Conservation (phyloP, 2,797 vertebrate genomes). For the Crypturellus tataupa region DNA sequence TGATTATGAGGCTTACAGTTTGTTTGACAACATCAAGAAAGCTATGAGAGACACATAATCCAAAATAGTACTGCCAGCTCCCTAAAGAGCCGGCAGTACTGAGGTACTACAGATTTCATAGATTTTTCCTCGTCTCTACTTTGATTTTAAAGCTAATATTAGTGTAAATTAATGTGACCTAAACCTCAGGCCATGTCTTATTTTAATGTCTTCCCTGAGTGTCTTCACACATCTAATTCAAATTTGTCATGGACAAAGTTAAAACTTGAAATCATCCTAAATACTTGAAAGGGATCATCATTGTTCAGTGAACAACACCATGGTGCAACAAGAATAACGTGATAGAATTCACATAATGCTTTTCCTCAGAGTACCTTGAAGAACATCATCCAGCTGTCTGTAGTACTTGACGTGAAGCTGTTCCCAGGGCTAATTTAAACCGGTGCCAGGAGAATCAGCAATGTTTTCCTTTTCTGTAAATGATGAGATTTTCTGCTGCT, state of each 20-base stretch:
- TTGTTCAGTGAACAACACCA: background rate
- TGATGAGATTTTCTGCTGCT: background rate
- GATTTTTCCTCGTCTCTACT: background rate
- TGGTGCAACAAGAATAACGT: background rate
- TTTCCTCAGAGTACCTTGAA: background rate
- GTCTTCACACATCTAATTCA: background rate
- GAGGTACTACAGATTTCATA: background rate
- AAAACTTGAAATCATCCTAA: background rate
- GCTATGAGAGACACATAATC: background rate
- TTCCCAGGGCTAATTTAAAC: background rate
- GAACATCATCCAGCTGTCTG: background rate
- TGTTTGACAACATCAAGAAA: background rate
- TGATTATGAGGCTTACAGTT: background rate
- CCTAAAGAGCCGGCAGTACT: fast-evolving
- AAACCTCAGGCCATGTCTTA: background rate
- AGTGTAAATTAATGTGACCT: background rate
- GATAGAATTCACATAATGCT: background rate
- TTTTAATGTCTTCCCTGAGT: background rate
- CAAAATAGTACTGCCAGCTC: background rate
- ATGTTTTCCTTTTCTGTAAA: background rate
- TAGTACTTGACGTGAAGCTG: background rate
- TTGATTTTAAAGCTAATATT: background rate
- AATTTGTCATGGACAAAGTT: background rate
- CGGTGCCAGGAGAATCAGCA: background rate
- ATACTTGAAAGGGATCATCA: background rate